Base-by-base conservation (phyloP, 2,113 vertebrate genomes). In the Dascyllus trimaculatus region DNA sequence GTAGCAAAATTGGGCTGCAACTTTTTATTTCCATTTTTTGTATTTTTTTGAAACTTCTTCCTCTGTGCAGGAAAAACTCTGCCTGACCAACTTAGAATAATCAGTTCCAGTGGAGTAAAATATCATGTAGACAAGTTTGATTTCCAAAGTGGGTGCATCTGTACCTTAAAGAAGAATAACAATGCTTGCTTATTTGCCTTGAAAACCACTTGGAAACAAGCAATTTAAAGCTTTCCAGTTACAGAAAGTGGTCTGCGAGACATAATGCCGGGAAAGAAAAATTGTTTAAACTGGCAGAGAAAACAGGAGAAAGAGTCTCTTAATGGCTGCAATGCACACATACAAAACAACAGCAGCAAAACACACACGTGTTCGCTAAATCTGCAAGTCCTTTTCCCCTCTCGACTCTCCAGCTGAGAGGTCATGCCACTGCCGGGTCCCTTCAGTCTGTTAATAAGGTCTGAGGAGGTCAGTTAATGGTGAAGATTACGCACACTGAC, bases 401-500 rank as follows among this genome's bases (percentile, higher is more conserved):
- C 81, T 65, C 86, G 88, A 56, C 76, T 80, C 68, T 10, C 0
- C 78, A 90, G 82, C 89, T 79, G 73, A 92, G 59, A 90, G 91
- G 88, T 92, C 87, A 90, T 58, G 77, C 85, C 88, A 78, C 82
- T 83, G 85, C 67, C 77, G 1, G 45, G 72, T 78, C 87, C 86
- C 81, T 68, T 89, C 84, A 71, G 29, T 69, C 75, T 66, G 71
- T 91, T 93, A 92, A 91, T 89, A 91, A 93, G 75, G 83, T 89
- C 84, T 85, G 71, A 88, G 86, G 76, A 79, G 93, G 77, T 70
- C 59, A 84, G 75, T 78, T 87, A 79, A 84, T 87, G 85, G 91
- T 93, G 75, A 81, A 43, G 46, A 67, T 68, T 88, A 94, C 92
- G 84, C 84, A 91, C 89, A 90, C 83, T 90, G 87, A 92, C 86